Evolutionary conservation across 2,113 vertebrate species (phyloP).

Genomic region (Antennarius striatus): DNA sequence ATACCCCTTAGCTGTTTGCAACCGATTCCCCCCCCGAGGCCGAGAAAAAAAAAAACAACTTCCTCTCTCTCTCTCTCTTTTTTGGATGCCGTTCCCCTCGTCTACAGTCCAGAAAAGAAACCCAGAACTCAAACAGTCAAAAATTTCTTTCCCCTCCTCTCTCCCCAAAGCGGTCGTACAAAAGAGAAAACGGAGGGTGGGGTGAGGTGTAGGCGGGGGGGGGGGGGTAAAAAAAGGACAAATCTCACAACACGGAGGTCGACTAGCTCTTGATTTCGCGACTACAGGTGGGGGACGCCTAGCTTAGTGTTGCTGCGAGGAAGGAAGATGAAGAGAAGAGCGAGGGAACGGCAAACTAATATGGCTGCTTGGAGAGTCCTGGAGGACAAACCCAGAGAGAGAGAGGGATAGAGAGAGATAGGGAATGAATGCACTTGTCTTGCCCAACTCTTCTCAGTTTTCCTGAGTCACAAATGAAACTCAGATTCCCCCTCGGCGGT

Average conservation of each 20-base stretch:
- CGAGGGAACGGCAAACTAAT: constrained; percentile 50
- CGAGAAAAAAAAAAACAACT: constrained; percentile 58
- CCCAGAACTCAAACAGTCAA: constrained; percentile 68
- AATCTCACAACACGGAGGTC: constrained; percentile 49
- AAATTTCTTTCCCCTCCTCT: constrained; percentile 69
- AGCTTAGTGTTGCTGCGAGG: constrained; percentile 8
- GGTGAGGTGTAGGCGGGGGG: constrained; percentile 18
- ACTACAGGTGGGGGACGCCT: no score
- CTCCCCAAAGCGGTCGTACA: constrained; percentile 67
- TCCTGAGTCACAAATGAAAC: constrained; percentile 48
- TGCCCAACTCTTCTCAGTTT: constrained; percentile 55
- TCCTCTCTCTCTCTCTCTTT: constrained; percentile 59
- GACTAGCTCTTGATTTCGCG: constrained; percentile 11
- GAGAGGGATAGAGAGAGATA: constrained; percentile 26
- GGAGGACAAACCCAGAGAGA: constrained; percentile 27
- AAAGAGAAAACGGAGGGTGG: constrained; percentile 40
- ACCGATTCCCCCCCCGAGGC: constrained; percentile 77
- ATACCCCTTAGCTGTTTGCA: constrained; percentile 83
- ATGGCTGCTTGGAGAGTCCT: constrained; percentile 53
- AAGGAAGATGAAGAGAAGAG: constrained; percentile 26
- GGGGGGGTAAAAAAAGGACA: constrained; percentile 59
- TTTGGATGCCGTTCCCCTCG: constrained; percentile 59
- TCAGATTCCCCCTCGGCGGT: constrained; percentile 12
- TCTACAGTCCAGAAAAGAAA: constrained; percentile 76
- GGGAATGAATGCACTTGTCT: constrained; percentile 60